phyloP scores from a whole-genome alignment of 1,140 invertebrate species.

The Mya arenaria region DNA sequence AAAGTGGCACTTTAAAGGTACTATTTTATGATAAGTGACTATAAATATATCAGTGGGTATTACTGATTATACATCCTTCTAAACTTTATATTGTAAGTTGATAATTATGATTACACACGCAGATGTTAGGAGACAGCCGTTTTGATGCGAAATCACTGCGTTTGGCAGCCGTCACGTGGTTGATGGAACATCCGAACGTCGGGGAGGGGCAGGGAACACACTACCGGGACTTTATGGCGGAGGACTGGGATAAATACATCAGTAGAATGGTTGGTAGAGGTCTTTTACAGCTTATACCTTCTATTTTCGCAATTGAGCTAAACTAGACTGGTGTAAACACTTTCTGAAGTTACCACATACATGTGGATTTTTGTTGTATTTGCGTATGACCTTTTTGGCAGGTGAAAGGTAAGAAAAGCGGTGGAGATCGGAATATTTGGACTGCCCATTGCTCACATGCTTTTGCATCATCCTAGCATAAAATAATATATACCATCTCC shows the following conservation, averaged over 20 bases:
- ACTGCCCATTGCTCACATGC: neutral
- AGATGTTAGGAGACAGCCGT: neutral
- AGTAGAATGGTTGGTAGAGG: slow-evolving; percentile 23
- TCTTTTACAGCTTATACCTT: neutral
- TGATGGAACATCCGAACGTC: neutral
- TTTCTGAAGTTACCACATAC: too few relatives aligned
- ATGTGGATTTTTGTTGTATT: too few relatives aligned
- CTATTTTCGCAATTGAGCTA: neutral
- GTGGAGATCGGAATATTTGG: neutral
- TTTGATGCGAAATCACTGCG: slow-evolving; percentile 3
- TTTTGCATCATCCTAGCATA: neutral
- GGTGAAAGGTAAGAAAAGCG: too few relatives aligned
- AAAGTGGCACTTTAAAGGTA: too few relatives aligned
- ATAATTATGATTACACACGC: too few relatives aligned
- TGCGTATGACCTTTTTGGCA: too few relatives aligned
- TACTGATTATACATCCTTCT: too few relatives aligned
- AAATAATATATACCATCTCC: neutral
- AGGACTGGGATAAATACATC: slow-evolving; percentile 21
- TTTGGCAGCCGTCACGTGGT: slow-evolving; percentile 10
- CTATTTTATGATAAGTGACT: too few relatives aligned
- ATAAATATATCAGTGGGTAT: too few relatives aligned
- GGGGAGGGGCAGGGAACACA: slow-evolving; percentile 25
- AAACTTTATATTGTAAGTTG: too few relatives aligned
- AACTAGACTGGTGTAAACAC: neutral
- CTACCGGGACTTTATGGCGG: slow-evolving; percentile 5